Evolutionary conservation across 23 tunicate species (phyloP).

Genomic region (Aplidium turbinatum): DNA sequence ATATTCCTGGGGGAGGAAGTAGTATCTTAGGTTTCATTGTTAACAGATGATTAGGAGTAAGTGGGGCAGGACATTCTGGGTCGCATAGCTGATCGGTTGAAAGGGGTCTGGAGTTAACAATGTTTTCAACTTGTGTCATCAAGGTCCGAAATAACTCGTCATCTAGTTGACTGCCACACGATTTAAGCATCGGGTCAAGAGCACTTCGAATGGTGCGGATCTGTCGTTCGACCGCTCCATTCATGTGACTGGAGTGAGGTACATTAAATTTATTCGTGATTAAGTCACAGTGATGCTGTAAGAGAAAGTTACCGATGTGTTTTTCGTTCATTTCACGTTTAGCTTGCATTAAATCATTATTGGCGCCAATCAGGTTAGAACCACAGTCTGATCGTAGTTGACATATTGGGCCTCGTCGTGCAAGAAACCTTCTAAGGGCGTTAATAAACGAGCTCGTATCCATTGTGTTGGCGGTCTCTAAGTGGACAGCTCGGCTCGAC

Average conservation of each 20-base stretch:
- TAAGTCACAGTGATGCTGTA: constrained; percentile 3
- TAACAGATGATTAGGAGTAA: constrained; percentile 36
- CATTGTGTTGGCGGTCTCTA: too few relatives aligned
- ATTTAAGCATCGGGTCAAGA: background rate
- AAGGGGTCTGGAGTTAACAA: constrained; percentile 23
- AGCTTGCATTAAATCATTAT: background rate
- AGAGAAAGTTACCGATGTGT: too few relatives aligned
- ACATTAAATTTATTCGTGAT: constrained; percentile 13
- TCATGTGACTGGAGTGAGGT: constrained; percentile 29
- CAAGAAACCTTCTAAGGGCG: too few relatives aligned
- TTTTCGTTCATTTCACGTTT: background rate
- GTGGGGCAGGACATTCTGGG: constrained; percentile 1
- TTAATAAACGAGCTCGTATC: too few relatives aligned
- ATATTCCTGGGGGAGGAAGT: constrained; percentile 29
- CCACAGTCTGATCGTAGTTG: background rate
- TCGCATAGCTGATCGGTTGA: background rate
- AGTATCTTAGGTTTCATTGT: constrained; percentile 23
- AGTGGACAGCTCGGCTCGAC: too few relatives aligned
- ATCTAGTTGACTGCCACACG: constrained; percentile 9
- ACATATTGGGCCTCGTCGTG: background rate
- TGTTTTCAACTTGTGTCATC: constrained; percentile 21
- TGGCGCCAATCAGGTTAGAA: background rate
- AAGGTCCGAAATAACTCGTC: constrained; percentile 15
- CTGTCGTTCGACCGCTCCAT: constrained; percentile 28
- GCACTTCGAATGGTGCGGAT: constrained; percentile 20